Percentiles rank a stretch among this genome's conserved stretches.
Evolutionary conservation across 2,113 vertebrate genomes (phyloP).

Genomic region (Gymnobelideus leadbeateri): DNA sequence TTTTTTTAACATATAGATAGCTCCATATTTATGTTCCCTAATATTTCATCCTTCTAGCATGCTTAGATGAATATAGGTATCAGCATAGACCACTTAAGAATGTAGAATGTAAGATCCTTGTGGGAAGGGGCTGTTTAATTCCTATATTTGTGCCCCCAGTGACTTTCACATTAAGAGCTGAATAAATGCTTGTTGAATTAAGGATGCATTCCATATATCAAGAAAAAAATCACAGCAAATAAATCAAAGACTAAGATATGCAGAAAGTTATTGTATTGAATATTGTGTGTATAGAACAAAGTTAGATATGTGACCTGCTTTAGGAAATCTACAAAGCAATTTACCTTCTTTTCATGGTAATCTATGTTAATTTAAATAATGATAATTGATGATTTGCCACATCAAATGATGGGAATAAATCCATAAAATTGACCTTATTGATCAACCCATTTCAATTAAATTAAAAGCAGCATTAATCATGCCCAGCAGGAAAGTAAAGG

Average conservation of each 20-base stretch:
- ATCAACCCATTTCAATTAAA: constrained; percentile 74
- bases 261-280: constrained; percentile 43
- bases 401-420: constrained; percentile 78
- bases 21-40: not conserved
- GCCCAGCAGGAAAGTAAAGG: constrained; percentile 49
- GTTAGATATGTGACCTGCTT: constrained; percentile 34
- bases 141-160: not conserved
- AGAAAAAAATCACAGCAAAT: not conserved
- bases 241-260: constrained; percentile 55
- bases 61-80: not conserved
- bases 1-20: not conserved
- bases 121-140: not conserved
- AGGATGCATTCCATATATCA: not conserved
- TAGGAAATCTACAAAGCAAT: constrained; percentile 77
- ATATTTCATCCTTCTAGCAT: not conserved
- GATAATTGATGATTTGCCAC: constrained; percentile 74
- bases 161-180: not conserved
- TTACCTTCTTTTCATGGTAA: constrained; percentile 68
- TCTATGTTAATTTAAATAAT: constrained; percentile 78
- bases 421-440: constrained; percentile 75
- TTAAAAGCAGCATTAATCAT: constrained; percentile 77
- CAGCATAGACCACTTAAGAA: not conserved
- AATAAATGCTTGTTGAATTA: not conserved
- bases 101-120: not conserved
- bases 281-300: constrained; percentile 61